Evolutionary conservation across 2,888 invertebrate genomes (phyloP), one percentile per base, ranked within the genome.

Genomic region (Pyralis farinalis): DNA sequence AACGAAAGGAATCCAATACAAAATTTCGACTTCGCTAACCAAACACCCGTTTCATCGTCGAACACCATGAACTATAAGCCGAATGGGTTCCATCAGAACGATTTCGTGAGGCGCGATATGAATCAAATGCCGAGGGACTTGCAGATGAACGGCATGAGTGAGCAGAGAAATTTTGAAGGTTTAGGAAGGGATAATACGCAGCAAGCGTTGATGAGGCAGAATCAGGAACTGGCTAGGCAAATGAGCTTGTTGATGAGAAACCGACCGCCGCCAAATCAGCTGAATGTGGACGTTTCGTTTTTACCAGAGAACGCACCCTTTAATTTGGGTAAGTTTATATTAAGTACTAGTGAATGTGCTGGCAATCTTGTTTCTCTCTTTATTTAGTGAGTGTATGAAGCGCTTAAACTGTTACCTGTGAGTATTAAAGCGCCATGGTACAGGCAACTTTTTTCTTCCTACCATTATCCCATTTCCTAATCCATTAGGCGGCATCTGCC

Each of bases 251-350:
- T 88, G 8, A 86, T 87, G 74, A 69, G 86, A 42, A 86, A 71
- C 48, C 60, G 83, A 31, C 86, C 83, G 0, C 86, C 84, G 5
- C 82, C 84, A 0, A 86, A 78, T 44, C 86, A 67, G 36, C 49
- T 88, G 43, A 88, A 88, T 32, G 85, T 88, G 0, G 88, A 87
- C 34, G 88, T 88, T 1, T 82, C 83, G 1, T 87, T 84, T 49
- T 46, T 88, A 37, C 88, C 86, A 39, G 88, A 88, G 40, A 85
- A 82, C 40, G 63, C 78, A 36, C 85, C 80, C 9, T 86, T 80
- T 49, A 86, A 85, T 51, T 62, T 87, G 32, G 85, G 88, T 87
- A 47, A 77, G 84, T 69, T 11, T 30, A 32, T 12, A 30, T 21
- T 27, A 29, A 30, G 20, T n/a, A n/a, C n/a, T n/a, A n/a, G n/a